Evolutionary conservation across 1,140 invertebrate species (phyloP), one percentile per base, ranked within the genome.

Genomic region (Drosophila pandora): DNA sequence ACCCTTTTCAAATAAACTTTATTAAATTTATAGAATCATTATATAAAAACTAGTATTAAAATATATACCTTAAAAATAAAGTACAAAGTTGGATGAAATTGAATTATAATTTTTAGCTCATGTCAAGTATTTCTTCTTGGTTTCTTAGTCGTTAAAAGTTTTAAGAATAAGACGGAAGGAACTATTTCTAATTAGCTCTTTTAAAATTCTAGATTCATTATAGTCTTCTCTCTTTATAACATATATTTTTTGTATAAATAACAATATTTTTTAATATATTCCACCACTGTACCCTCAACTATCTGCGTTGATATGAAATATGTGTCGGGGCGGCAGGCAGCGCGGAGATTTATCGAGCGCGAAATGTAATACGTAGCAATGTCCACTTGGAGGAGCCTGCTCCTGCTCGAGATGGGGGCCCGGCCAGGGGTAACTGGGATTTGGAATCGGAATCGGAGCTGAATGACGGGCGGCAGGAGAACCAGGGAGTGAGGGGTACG

Each of bases 301-400:
- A 88, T 88, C 79, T 88, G 76, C 83, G 83, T 88, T 88, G 83
- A 88, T 88, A 88, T 88, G 83, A 88, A 88, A 89, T 88, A 88
- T 88, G 84, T 88, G 83, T 72, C 79, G 83, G 78, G 73, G 75
- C 63, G 83, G 74, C 83, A 87, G 83, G 83, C 83, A 88, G 83
- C 21, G 43, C 71, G 78, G 83, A 88, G 83, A 88, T 88, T 88
- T 91, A 91, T 91, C 80, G 90, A 90, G 89, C 90, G 90, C 83
- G 83, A 88, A 88, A 88, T 88, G 83, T 89, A 88, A 88, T 88
- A 88, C 83, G 76, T 79, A 63, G 67, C 80, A 82, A 79, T 52
- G 63, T 78, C 52, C 79, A 61, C 59, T 73, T 21, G 63, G 41
- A 57, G 49, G 50, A 72, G 28, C 34, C 52, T 47, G 48, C 21